Evolutionary conservation across 2,113 vertebrate genomes (phyloP), one percentile per base, ranked within the genome.

Genomic region (Chloropsis hardwickii): DNA sequence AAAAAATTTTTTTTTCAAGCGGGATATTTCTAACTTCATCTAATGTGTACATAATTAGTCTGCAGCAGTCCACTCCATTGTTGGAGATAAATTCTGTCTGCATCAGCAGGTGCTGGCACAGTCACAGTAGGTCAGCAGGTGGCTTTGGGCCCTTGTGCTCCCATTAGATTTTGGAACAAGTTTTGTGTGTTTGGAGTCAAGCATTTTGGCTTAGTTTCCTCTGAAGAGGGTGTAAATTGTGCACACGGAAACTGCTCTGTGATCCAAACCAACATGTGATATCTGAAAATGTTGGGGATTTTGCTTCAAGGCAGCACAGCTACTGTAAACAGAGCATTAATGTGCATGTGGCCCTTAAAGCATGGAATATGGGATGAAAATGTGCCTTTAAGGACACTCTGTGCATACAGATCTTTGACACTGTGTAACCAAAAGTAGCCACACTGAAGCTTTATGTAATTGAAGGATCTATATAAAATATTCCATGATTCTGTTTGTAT

Each of bases 81-180:
- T 5, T 81, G 61, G 69, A 86, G 33, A 24, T 18, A 12, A 25
- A 12, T 21, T 1, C 3, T 17, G 24, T 62, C 22, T 45, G 19
- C 21, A 20, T 53, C 64, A 81, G 37, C 56, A 51, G 37, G 25
- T 42, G 18, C 13, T 96, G 96, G 82, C 86, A 62, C 1, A 1
- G 27, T 35, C 2, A 1, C 39, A 40, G 29, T 12, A 47, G 42
- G 58, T 81, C 91, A 83, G 92, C 42, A 73, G 92, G 95, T 81
- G 50, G 27, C 64, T 88, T 71, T 81, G 67, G 33, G 23, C 31
- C 82, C 64, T 94, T 86, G 73, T 73, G 92, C 47, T 95, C 57
- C 67, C 76, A 83, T 90, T 93, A 86, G 42, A 19, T 25, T 83
- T 94, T 93, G 92, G 96, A 92, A 85, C 67, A 56, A 54, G 19